Evolutionary conservation across 2,113 vertebrate species (phyloP), one percentile per base, ranked within the genome.

Genomic region (Rhinopomastus cyanomelas): DNA sequence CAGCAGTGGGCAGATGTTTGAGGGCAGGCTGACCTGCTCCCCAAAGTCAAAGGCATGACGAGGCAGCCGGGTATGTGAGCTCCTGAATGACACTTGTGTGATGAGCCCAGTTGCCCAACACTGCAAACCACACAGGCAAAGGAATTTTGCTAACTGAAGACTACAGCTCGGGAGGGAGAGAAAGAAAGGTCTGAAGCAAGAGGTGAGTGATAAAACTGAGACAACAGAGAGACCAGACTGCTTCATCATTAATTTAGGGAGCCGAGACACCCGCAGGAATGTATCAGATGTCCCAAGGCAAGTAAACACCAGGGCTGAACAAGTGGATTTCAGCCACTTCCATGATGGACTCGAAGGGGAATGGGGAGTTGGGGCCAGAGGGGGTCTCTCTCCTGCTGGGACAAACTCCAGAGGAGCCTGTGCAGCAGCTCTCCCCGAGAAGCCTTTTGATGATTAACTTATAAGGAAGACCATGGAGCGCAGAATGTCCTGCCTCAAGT

Each of bases 391-490:
- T 44, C 69, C 61, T 5, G n/a, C 42, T 6, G 11, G 29, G 48
- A 39, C 4, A 8, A 1, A 16, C 60, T 44, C 85, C 4, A 6
- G 36, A 83, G 75, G 48, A 51, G 74, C 17, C 81, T 49, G 87
- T 30, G 27, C 49, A 48, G 37, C 69, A 73, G 34, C 3, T 44
- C 25, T 60, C 73, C 65, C 67, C 0, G 13, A 55, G 88, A 9
- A 62, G 17, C 44, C 88, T 56, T 78, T 27, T 10, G 57, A 65
- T 56, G 82, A 90, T 79, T 71, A 86, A 88, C 88, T 94, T 81
- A 62, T 17, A 92, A 91, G 88, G 66, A 89, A 90, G 92, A 48
- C 26, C 49, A 86, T 29, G 68, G 88, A 95, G 88, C 83, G 90
- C 90, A 61, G 64, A 90, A 61, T 56, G 90, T 69, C 90, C 91